These are phyloP conservation scores for Mythimna lalbum DNA, from an alignment of 2,888 invertebrate genomes.

Conservation along the genomic window DNA sequence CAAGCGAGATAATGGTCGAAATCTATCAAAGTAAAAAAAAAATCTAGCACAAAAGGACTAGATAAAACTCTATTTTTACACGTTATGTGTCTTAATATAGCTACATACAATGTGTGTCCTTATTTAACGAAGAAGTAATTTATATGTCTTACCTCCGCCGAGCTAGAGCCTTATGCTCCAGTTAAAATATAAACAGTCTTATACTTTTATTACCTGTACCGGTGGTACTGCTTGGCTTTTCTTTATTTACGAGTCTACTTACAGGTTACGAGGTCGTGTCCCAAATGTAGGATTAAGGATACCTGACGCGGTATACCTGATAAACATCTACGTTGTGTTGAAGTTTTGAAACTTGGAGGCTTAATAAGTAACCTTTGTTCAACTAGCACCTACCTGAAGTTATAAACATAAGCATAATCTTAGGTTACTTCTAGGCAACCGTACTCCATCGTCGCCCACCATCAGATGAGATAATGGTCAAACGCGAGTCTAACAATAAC, in stretches of 20 bases:
- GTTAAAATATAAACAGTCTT: conserved; percentile 47
- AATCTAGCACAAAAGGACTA: no score
- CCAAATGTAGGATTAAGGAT: conserved; percentile 24
- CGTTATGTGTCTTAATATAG: not conserved
- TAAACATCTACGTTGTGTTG: conserved; percentile 11
- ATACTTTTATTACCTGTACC: conserved; percentile 37
- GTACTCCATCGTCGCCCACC: no score
- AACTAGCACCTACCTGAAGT: not conserved
- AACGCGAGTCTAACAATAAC: no score
- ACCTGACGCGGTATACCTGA: not conserved
- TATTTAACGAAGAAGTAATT: conserved; percentile 34
- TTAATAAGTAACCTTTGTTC: not conserved
- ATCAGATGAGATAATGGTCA: no score
- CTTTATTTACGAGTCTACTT: conserved; percentile 31
- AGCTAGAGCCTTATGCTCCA: conserved; percentile 14
- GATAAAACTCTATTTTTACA: no score
- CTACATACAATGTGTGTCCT: no score
- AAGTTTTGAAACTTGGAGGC: not conserved
- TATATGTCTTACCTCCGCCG: conserved; percentile 29
- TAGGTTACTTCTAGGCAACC: no score
- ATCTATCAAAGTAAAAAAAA: no score
- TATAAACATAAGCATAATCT: not conserved
- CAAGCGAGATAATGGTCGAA: no score
- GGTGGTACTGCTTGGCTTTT: conserved; percentile 23
- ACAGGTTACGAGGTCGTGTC: conserved; percentile 15